Conservation (phyloP, 2,888 invertebrate genomes). For the Xylocampa areola region DNA sequence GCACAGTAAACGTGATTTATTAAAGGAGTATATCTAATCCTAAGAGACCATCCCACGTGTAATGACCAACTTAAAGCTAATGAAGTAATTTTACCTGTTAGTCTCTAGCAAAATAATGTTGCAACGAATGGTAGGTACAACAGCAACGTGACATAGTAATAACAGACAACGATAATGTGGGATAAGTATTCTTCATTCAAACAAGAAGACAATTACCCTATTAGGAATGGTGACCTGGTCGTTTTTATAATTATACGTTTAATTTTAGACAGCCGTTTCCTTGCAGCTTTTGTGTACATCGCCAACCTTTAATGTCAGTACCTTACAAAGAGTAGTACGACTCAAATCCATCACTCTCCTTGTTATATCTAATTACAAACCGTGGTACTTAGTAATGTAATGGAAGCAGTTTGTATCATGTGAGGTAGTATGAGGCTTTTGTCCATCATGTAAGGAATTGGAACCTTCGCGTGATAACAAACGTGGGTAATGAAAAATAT, state of each 20-base stretch:
- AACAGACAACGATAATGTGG: slow-evolving; percentile 3
- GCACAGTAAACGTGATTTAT: slow-evolving; percentile 38
- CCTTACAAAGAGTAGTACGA: neutral
- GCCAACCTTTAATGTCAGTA: neutral
- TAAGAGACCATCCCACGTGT: slow-evolving; percentile 2
- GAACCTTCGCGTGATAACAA: slow-evolving; percentile 2
- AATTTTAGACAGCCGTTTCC: slow-evolving; percentile 2
- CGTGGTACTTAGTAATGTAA: slow-evolving; percentile 12
- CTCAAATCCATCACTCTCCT: neutral
- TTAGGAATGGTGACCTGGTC: slow-evolving; percentile 40
- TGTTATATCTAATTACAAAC: no score
- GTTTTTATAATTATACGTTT: slow-evolving; percentile 34
- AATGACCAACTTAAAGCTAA: slow-evolving; percentile 7
- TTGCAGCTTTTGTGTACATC: slow-evolving; percentile 20
- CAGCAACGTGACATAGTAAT: slow-evolving; percentile 5
- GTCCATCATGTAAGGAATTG: slow-evolving; percentile 3
- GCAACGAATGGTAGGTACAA: no score
- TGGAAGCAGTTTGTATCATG: slow-evolving; percentile 27
- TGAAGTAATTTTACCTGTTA: slow-evolving; percentile 10
- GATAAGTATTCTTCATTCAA: slow-evolving; percentile 4
- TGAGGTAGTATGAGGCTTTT: slow-evolving; percentile 26
- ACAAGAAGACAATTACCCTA: slow-evolving; percentile 13
- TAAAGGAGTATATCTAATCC: slow-evolving; percentile 14
- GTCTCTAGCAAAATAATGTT: slow-evolving; percentile 1
- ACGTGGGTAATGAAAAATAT: no score